These are phyloP conservation scores for Oasisia sp. DNA, from an alignment of 2,888 invertebrate species.

Conservation along the genomic window DNA sequence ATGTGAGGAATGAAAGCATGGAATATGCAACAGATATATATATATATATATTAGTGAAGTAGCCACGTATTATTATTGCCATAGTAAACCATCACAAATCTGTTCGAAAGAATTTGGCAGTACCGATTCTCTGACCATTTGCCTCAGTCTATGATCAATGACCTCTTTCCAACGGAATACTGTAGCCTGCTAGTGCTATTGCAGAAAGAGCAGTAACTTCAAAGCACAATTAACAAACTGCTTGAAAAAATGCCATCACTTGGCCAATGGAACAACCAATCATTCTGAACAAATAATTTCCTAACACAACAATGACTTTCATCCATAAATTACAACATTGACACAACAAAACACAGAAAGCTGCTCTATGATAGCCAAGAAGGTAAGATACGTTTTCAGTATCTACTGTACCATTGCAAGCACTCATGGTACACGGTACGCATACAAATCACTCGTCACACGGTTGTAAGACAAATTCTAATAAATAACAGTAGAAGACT, in stretches of 20 bases:
- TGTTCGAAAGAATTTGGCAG: too few relatives aligned
- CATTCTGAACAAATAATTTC: slow-evolving; percentile 1
- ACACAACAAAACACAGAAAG: background rate
- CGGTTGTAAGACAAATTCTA: background rate
- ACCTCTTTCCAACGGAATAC: background rate
- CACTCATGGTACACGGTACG: background rate
- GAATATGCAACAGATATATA: too few relatives aligned
- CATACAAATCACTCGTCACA: background rate
- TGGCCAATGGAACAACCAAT: background rate
- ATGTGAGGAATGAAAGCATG: too few relatives aligned
- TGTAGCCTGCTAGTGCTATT: background rate
- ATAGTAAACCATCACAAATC: too few relatives aligned
- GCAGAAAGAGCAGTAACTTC: background rate
- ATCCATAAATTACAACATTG: background rate
- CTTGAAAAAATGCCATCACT: background rate
- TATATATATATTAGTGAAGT: too few relatives aligned
- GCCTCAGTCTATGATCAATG: background rate
- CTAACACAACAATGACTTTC: background rate
- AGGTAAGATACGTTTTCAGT: background rate
- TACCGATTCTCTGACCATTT: too few relatives aligned
- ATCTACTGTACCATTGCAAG: background rate
- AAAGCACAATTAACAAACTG: background rate
- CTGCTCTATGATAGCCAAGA: background rate
- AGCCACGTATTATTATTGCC: too few relatives aligned
- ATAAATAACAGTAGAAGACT: background rate